These are phyloP conservation scores for Hesperia comma DNA, from an alignment of 2,888 invertebrate genomes.

Conservation along the genomic window DNA sequence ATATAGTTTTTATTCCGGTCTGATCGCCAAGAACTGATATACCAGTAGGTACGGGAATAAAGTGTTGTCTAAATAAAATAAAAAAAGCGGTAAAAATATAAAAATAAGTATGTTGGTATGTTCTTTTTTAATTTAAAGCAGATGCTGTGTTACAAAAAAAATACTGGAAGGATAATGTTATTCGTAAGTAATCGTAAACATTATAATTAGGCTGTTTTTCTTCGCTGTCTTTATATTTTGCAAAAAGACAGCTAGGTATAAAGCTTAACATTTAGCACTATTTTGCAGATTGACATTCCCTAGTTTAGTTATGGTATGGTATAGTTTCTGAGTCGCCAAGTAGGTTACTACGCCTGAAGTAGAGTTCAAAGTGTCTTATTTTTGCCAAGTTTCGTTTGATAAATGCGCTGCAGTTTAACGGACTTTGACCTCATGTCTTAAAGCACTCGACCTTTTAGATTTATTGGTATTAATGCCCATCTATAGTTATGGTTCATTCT, in stretches of 20 bases:
- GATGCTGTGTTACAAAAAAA: no score
- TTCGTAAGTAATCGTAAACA: no score
- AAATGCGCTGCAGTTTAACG: slow-evolving; percentile 13
- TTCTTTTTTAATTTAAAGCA: no score
- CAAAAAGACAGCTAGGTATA: no score
- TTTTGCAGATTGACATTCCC: slow-evolving; percentile 26
- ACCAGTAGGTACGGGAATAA: no score
- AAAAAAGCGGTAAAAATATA: no score
- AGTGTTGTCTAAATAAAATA: no score
- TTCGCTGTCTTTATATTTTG: neutral
- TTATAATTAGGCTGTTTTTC: no score
- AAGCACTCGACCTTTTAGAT: neutral
- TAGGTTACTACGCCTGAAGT: neutral
- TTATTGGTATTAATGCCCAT: neutral
- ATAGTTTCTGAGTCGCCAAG: slow-evolving; percentile 17
- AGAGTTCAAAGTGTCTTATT: slow-evolving; percentile 11
- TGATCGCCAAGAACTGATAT: no score
- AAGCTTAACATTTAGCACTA: slow-evolving; percentile 25
- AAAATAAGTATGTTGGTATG: no score
- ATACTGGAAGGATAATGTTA: neutral
- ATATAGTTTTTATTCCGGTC: no score
- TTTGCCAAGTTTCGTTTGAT: slow-evolving; percentile 25
- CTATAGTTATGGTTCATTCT: neutral
- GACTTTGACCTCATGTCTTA: slow-evolving; percentile 20
- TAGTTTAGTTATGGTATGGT: slow-evolving; percentile 24